Evolutionary conservation across 2,113 vertebrate genomes (phyloP), one percentile per base, ranked within the genome.

Genomic region (Cephalopterus ornatus): DNA sequence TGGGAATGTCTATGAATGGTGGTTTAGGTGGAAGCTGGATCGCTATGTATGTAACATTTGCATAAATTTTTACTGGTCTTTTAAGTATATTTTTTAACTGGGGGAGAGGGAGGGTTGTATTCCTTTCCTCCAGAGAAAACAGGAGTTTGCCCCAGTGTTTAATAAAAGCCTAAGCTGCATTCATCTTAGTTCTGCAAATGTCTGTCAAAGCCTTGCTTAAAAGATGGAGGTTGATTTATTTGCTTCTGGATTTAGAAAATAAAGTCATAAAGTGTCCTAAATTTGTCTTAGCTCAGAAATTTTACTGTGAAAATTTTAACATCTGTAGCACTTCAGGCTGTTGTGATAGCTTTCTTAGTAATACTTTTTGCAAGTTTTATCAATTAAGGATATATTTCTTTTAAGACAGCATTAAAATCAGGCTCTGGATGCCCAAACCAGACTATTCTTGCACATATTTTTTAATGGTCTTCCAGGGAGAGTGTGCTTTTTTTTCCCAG

Each of bases 1-100:
- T 67, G 99, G 99, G 49, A 99, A 97, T 91, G 97, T 99, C 80
- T 99, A 99, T 55, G 99, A 99, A 91, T 99, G 99, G 99, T 99
- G 99, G 99, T 99, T 99, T 97, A 97, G 99, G 66, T 99, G 99
- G 99, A 99, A 99, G 96, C 92, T 99, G 96, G 99, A 99, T 97
- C 98, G 99, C 97, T 99, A 99, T 50, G 99, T 99, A 98, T 87
- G 97, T 98, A 95, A 93, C 86, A 79, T 71, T 89, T 88, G 63
- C 63, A 61, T 61, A 28, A 32, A 58, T 52, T 65, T 65, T 24
- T 59, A 33, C 11, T 65, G 4, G 3, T 65, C 11, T 86, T 56
- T 62, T 41, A 71, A 62, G 30, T 37, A 20, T 53, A 3, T 42
- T 30, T 79, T 92, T 95, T 53, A 37, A 35, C 66, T 14, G 9